Conservation (phyloP, 2,888 invertebrate genomes). For the Plutella xylostella region DNA sequence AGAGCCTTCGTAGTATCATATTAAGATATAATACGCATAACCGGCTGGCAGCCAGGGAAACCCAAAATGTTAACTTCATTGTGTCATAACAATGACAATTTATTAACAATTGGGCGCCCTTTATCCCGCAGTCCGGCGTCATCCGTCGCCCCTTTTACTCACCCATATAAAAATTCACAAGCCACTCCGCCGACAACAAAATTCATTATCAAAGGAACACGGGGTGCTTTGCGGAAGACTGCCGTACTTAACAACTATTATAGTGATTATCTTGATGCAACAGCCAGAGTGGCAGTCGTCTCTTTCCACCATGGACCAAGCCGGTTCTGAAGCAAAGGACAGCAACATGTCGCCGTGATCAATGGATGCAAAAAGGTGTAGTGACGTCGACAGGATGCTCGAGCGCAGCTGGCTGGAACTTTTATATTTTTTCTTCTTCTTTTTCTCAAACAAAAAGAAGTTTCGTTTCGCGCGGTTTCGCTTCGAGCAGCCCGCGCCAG, state of each 20-base stretch:
- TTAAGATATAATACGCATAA: constrained; percentile 11
- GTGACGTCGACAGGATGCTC: constrained; percentile 64
- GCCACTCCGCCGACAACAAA: constrained; percentile 31
- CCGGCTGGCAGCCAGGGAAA: constrained; percentile 15
- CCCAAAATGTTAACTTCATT: constrained; percentile 28
- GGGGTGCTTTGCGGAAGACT: constrained; percentile 48
- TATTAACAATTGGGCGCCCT: constrained; percentile 40
- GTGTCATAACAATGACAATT: constrained; percentile 49
- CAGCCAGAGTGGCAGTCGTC: constrained; percentile 33
- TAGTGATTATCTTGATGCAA: constrained; percentile 38
- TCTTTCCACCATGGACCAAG: constrained; percentile 26
- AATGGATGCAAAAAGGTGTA: constrained; percentile 54
- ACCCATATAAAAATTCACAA: constrained; percentile 41
- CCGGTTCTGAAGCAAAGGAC: constrained; percentile 33
- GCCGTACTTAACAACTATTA: constrained; percentile 28
- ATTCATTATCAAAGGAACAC: constrained; percentile 43
- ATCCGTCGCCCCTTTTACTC: constrained; percentile 24
- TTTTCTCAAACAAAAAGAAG: constrained; percentile 47
- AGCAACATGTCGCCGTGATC: constrained; percentile 36
- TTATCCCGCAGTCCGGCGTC: constrained; percentile 24
- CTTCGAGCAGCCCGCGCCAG: constrained; percentile 42
- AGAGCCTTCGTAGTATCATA: constrained; percentile 13
- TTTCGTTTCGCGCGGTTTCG: constrained; percentile 59
- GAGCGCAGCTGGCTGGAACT: constrained; percentile 64
- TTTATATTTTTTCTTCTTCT: constrained; percentile 44